Evolutionary conservation across 1,140 invertebrate genomes (phyloP), one percentile per base, ranked within the genome.

Genomic region (Conus betulinus): DNA sequence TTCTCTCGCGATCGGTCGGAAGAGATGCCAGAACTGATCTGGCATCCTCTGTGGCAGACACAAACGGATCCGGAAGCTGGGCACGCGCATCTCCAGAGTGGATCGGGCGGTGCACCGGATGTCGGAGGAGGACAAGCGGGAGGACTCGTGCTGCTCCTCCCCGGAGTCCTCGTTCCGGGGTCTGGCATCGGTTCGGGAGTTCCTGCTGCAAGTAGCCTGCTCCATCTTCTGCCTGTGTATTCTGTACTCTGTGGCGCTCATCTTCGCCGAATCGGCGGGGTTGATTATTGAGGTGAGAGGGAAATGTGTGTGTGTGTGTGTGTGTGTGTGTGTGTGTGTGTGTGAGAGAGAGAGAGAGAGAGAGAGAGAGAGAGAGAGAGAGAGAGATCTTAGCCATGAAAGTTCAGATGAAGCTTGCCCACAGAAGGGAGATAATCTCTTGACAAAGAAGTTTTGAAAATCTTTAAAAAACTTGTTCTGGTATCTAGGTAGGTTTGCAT

Each of bases 261-360:
- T 95, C 51, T 88, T 94, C 63, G 91, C 93, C 2, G 94, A 94
- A 87, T 93, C 93, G 39, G 86, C 92, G 20, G 94, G 93, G 23
- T 91, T 93, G 6, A 83, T 94, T 17, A 93, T 95, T 11, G 94
- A 95, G 89, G 91, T 90, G 13, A 82, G 89, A 4, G 60, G 60
- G 60, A 20, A 4, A 63, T 71, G 67, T 71, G 67, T 71, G 67
- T n/a, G 23, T 71, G 67, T 20, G 67, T 71, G 85, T 27, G 51
- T n/a, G 53, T 85, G 25, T 23, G 60, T 60, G 57, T 60, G 57
- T 60, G 57, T 60, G 57, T 60, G 15, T 60, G 11, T 11, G 67
- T 71, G 3, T 6, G 23, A 5, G 11, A 20, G 8, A 23, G 67
- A 20, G 8, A 7, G 67, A 23, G 8, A 20, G 25, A 74, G 3